phyloP scores from a whole-genome alignment of 2,113 vertebrate genomes.

The Cyprinodon variegatus region DNA sequence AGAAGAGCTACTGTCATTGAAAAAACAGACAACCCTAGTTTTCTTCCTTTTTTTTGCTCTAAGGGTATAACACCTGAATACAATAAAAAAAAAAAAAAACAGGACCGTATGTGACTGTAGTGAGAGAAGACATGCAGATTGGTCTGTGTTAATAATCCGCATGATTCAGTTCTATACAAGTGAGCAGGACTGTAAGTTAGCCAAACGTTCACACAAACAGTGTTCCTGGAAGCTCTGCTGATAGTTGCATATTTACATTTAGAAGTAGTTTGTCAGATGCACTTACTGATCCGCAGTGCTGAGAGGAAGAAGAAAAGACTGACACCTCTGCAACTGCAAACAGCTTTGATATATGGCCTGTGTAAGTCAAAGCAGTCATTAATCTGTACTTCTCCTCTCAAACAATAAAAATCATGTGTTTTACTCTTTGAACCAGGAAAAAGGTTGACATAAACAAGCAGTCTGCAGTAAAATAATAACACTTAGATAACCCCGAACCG shows the following conservation, averaged over 20 bases:
- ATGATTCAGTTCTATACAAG: slow-evolving; percentile 12
- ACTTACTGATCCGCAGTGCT: background rate
- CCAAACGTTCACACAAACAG: slow-evolving; percentile 33
- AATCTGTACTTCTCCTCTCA: background rate
- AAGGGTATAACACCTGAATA: no score
- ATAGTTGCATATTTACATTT: slow-evolving; percentile 65
- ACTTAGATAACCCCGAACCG: background rate
- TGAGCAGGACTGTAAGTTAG: slow-evolving; percentile 20
- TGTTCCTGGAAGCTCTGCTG: slow-evolving; percentile 55
- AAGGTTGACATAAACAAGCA: background rate
- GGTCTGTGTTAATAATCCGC: slow-evolving; percentile 7
- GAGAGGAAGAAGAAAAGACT: background rate
- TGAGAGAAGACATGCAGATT: slow-evolving; percentile 34
- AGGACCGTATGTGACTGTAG: background rate
- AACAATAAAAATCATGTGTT: background rate
- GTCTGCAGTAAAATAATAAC: background rate
- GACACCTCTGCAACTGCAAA: background rate
- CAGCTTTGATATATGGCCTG: background rate
- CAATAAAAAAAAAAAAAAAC: background rate
- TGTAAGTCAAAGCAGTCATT: background rate
- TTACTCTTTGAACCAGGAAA: background rate
- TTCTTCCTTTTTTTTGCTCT: no score
- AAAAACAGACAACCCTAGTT: no score
- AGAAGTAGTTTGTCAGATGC: slow-evolving; percentile 22
- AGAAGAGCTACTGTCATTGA: background rate